Evolutionary conservation across 2,888 invertebrate genomes (phyloP), one percentile per base, ranked within the genome.

Genomic region (Dione juno): DNA sequence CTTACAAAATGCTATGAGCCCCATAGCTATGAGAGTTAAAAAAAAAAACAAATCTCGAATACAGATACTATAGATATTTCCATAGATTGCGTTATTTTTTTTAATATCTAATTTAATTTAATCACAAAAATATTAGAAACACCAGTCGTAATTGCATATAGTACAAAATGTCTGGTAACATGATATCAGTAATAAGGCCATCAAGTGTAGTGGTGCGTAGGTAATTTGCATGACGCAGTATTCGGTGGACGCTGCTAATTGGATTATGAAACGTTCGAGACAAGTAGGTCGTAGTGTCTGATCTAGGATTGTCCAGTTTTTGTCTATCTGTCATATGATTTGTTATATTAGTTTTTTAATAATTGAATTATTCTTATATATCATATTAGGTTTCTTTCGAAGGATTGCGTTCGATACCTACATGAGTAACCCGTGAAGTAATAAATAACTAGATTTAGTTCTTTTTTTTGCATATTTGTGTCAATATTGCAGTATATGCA

Each of bases 221-320:
- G 59, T 71, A 72, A 71, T 75, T 72, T 72, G 68, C 69, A 75
- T 66, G 77, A 80, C 82, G 82, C 69, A 66, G 66, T 67, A 64
- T 67, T 71, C 54, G 79, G 80, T 71, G 70, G 70, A 66, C 69
- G 70, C 53, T 69, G 50, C 69, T 88, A 85, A 88, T 89, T 86
- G 88, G 89, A 89, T 89, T 89, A 89, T 79, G 82, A 83, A 87
- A 86, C 82, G 74, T 78, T 81, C 77, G 72, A 75, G 78, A 75
- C 80, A 84, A 89, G 76, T 86, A 82, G 85, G 81, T 87, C 88
- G 84, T 85, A 79, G 79, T 84, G 88, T 88, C 87, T 88, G 81
- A 77, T 63, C 70, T 54, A 19, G 68, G 67, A 53, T 67, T 66
- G 58, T 70, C 64, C 63, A 43, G 69, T 73, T 70, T 70, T 74